A percentile compares a stretch with the other conserved stretches of the same genome.
Evolutionary conservation across 2,888 invertebrate genomes (phyloP).

Genomic region (Elegia similella): DNA sequence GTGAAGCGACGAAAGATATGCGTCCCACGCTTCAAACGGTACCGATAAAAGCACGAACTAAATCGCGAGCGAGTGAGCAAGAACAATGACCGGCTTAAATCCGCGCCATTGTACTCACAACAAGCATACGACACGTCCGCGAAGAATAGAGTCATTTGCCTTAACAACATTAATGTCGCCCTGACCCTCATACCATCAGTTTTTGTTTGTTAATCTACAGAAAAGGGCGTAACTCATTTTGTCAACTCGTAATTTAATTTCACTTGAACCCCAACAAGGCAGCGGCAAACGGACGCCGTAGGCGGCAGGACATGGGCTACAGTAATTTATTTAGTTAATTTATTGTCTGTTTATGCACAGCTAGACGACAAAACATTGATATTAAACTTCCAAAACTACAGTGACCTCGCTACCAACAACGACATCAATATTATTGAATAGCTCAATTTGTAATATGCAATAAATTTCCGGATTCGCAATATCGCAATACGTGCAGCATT

Average conservation of each 20-base stretch:
- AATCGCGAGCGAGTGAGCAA: conserved; percentile 66
- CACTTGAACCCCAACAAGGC: conserved; percentile 65
- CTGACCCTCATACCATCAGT: conserved; percentile 78
- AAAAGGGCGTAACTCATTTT: conserved; percentile 81
- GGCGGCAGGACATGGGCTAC: conserved; percentile 58
- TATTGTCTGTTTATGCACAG: conserved; percentile 55
- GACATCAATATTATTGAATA: conserved; percentile 16
- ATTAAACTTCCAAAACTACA: conserved; percentile 23
- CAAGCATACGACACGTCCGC: conserved; percentile 52
- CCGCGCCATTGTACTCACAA: conserved; percentile 64
- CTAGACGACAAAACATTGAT: conserved; percentile 37
- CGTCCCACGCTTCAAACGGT: conserved; percentile 51
- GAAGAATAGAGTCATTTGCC: conserved; percentile 79
- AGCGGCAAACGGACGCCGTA: conserved; percentile 44
- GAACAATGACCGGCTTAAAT: conserved; percentile 72
- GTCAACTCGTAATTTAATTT: conserved; percentile 80
- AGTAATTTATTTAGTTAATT: conserved; percentile 66
- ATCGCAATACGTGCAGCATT: conserved; percentile 49
- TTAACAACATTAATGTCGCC: conserved; percentile 73
- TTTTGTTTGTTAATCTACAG: conserved; percentile 82
- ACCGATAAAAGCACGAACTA: conserved; percentile 71
- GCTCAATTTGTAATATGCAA: conserved; percentile 35
- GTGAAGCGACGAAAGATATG: conserved; percentile 42
- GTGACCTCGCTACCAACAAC: conserved; percentile 5
- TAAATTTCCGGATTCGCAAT: conserved; percentile 56